phyloP scores from a whole-genome alignment of 2,113 vertebrate species.

The Epinephelus cyanopodus region DNA sequence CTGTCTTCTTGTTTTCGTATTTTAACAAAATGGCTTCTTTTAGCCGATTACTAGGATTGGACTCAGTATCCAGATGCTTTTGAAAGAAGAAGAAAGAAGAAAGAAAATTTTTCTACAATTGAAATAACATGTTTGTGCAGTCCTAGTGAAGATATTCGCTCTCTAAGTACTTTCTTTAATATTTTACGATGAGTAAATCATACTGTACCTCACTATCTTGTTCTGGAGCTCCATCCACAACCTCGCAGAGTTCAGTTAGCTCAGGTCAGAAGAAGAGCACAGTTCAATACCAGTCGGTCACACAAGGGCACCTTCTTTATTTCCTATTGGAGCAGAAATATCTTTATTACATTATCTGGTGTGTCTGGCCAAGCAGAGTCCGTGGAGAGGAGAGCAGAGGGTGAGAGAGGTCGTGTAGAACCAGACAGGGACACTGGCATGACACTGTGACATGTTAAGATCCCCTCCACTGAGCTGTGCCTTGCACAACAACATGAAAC shows the following conservation, averaged over 20 bases:
- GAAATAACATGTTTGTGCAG: background rate
- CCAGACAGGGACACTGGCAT: slow-evolving; percentile 78
- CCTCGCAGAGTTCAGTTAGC: slow-evolving; percentile 20
- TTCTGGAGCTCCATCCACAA: background rate
- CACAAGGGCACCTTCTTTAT: slow-evolving; percentile 70
- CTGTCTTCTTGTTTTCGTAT: background rate
- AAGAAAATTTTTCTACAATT: background rate
- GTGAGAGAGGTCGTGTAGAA: slow-evolving; percentile 79
- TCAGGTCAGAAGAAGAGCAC: slow-evolving; percentile 14
- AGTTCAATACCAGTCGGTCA: slow-evolving; percentile 54
- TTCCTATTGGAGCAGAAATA: slow-evolving; percentile 76
- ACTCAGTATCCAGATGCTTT: background rate
- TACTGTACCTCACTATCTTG: background rate
- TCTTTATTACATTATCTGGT: slow-evolving; percentile 79
- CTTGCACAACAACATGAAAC: slow-evolving; percentile 87
- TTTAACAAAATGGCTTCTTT: background rate
- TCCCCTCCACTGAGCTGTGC: slow-evolving; percentile 90
- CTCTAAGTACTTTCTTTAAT: background rate
- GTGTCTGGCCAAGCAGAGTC: slow-evolving; percentile 72
- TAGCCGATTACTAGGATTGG: background rate
- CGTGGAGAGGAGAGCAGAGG: slow-evolving; percentile 64
- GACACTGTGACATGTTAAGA: slow-evolving; percentile 87
- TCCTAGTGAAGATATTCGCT: background rate
- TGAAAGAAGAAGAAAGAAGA: too few species aligned
- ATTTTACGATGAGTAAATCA: background rate